Conservation (phyloP, 2,888 invertebrate species). For the Drosophila buzzatii region DNA sequence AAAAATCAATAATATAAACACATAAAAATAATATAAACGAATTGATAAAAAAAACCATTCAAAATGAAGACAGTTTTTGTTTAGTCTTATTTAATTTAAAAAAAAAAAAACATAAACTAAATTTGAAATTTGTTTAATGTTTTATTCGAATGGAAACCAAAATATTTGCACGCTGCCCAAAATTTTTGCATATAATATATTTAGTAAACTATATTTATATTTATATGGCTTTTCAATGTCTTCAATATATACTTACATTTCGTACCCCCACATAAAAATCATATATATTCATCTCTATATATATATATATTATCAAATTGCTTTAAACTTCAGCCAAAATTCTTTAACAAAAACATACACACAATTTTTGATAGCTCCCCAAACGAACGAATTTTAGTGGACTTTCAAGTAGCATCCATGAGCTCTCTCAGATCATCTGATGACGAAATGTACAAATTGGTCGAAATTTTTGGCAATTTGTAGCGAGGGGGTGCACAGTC, state of each 20-base stretch:
- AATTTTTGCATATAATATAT: conserved; percentile 1
- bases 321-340: conserved; percentile 69
- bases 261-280: conserved; percentile 4
- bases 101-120: conserved; percentile 29
- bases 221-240: conserved; percentile 30
- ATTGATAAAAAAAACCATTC: conserved; percentile 35
- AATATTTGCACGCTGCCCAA: conserved; percentile 52
- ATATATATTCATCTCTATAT: conserved; percentile 2
- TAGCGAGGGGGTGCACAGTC: conserved; percentile 6
- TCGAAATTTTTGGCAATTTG: conserved; percentile 72
- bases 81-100: conserved; percentile 49
- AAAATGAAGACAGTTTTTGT: conserved; percentile 66
- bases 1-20: conserved; percentile 73
- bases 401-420: conserved; percentile 63
- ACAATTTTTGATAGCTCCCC: conserved; percentile 55
- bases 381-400: conserved; percentile 31
- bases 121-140: conserved; percentile 23
- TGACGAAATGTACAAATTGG: conserved; percentile 89
- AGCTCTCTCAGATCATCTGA: conserved; percentile 89
- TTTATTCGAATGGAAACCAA: conserved; percentile 32
- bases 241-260: conserved; percentile 39
- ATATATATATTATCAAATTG: conserved; percentile 50
- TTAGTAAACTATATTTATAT: background rate
- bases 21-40: conserved; percentile 35
- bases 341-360: conserved; percentile 43